A percentile compares a stretch with the other conserved stretches of the same genome.
Conservation (phyloP, 2,888 invertebrate genomes). For the Lithophane socia region DNA sequence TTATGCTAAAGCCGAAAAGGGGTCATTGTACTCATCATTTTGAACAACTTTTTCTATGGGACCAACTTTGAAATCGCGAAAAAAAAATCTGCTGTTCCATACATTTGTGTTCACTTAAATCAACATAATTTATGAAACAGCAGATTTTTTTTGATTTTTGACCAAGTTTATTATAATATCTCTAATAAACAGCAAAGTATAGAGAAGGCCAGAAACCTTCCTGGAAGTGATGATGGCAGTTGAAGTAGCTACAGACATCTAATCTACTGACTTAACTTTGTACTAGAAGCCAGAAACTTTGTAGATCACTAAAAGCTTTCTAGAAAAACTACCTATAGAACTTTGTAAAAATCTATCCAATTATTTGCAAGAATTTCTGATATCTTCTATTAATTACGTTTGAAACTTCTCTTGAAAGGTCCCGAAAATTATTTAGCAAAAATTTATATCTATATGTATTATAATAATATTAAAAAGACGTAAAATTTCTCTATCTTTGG, state of each 20-base stretch:
- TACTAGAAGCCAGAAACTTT: slow-evolving; percentile 6
- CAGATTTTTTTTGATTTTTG: too few species aligned
- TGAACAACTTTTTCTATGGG: too few species aligned
- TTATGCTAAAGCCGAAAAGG: too few species aligned
- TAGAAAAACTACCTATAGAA: slow-evolving; percentile 13
- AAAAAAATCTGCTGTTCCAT: too few species aligned
- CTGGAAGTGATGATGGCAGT: background rate
- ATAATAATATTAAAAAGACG: background rate
- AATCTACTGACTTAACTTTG: slow-evolving; percentile 16
- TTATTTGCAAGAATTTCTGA: background rate
- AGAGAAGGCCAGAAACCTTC: background rate
- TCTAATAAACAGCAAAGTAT: background rate
- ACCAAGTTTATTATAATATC: background rate
- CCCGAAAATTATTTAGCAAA: background rate
- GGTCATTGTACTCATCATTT: too few species aligned
- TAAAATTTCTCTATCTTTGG: too few species aligned
- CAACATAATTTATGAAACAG: too few species aligned
- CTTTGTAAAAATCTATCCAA: slow-evolving; percentile 8
- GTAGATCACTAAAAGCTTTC: slow-evolving; percentile 9
- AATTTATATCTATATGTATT: background rate
- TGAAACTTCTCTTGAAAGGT: background rate
- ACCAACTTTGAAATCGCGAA: too few species aligned
- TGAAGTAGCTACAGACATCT: background rate
- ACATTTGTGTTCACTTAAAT: too few species aligned
- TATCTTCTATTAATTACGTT: background rate